Evolutionary conservation across 2,113 vertebrate species (phyloP).

Genomic region (Henicopernis longicauda): DNA sequence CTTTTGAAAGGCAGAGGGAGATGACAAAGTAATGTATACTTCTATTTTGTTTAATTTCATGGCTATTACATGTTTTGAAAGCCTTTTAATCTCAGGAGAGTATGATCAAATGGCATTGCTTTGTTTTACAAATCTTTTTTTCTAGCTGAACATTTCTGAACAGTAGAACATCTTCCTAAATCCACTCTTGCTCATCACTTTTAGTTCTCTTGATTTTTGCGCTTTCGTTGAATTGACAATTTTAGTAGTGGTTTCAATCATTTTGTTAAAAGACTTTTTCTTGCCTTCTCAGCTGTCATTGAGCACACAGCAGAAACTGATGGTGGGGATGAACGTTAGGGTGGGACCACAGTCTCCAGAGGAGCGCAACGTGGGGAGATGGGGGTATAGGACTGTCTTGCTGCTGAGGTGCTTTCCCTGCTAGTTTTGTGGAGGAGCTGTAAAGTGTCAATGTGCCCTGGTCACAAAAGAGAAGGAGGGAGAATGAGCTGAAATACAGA

Average conservation of each 20-base stretch:
- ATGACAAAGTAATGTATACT: not conserved
- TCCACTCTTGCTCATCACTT: not conserved
- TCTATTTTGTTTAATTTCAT: not conserved
- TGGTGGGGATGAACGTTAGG: not conserved
- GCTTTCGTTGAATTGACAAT: not conserved
- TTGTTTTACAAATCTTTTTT: not conserved
- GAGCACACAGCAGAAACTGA: not conserved
- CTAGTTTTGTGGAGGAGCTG: not conserved
- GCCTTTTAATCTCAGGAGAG: not conserved
- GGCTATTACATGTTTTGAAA: not conserved
- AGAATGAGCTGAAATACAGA: not conserved
- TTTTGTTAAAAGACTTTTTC: not conserved
- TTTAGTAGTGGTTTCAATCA: not conserved
- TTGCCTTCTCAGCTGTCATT: not conserved
- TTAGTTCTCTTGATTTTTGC: not conserved
- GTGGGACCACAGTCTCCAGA: not conserved
- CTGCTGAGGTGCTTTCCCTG: not conserved
- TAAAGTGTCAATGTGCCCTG: not conserved
- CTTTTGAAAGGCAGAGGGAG: not conserved
- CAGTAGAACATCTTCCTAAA: not conserved
- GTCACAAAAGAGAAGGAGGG: not conserved
- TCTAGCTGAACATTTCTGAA: not conserved
- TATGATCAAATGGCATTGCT: not conserved
- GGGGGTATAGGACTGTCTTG: not conserved
- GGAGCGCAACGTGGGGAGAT: rapidly evolving